Evolutionary conservation across 2,113 vertebrate genomes (phyloP).

Genomic region (Sphyrna mokarran): DNA sequence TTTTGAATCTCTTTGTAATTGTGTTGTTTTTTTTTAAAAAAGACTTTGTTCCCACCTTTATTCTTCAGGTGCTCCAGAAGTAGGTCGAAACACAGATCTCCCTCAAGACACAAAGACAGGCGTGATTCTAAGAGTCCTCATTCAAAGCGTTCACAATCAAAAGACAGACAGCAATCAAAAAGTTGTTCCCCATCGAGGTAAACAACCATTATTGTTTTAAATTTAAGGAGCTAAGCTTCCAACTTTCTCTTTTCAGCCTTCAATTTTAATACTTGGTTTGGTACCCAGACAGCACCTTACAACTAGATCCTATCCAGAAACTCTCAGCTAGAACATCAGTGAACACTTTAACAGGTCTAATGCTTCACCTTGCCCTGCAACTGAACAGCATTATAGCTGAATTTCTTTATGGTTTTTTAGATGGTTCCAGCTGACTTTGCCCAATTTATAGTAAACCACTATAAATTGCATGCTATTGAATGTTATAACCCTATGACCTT

Average conservation of each 20-base stretch:
- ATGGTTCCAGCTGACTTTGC: background rate
- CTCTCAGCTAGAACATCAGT: background rate
- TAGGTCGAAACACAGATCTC: constrained; percentile 64
- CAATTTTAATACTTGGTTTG: background rate
- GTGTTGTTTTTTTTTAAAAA: background rate
- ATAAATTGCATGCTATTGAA: background rate
- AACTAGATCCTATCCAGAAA: background rate
- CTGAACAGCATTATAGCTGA: background rate
- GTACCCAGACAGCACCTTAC: background rate
- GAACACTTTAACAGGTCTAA: background rate
- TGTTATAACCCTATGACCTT: background rate
- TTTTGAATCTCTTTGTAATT: background rate
- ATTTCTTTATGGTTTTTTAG: background rate
- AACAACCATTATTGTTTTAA: constrained; percentile 33
- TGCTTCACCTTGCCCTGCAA: background rate
- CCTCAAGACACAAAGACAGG: constrained; percentile 62
- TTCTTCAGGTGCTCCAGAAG: constrained; percentile 50
- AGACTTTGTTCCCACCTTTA: constrained; percentile 9
- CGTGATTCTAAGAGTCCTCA: constrained; percentile 66
- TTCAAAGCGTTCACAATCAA: constrained; percentile 76
- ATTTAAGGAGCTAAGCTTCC: background rate
- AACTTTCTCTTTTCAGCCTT: background rate
- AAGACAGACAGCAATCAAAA: constrained; percentile 66
- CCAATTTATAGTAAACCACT: background rate
- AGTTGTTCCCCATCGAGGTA: constrained; percentile 73